These are phyloP conservation scores for Urocolius indicus DNA, from an alignment of 2,113 vertebrate species.

Conservation along the genomic window DNA sequence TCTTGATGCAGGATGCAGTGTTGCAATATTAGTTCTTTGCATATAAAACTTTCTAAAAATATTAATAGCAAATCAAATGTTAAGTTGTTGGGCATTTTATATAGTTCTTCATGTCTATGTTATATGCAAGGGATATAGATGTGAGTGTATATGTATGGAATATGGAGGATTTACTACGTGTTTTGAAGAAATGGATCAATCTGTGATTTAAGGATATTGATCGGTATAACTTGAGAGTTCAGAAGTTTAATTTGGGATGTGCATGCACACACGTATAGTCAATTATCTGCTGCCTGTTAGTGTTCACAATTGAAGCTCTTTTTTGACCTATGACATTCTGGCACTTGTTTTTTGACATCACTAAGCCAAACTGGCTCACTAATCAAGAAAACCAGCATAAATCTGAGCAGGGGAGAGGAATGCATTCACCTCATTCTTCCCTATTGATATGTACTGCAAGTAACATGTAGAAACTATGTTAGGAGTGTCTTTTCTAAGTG, in stretches of 20 bases:
- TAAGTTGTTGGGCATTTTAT: not conserved
- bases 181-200: not conserved
- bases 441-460: not conserved
- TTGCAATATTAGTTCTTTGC: not conserved
- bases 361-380: not conserved
- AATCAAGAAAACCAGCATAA: not conserved
- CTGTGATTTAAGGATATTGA: not conserved
- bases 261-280: too few relatives aligned
- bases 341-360: not conserved
- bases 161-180: fast-evolving
- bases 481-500: not conserved
- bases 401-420: not conserved
- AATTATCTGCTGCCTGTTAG: not conserved
- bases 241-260: not conserved
- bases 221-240: not conserved
- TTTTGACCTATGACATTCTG: not conserved
- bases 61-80: not conserved
- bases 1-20: not conserved
- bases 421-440: not conserved
- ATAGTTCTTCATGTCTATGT: not conserved
- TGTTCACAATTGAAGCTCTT: not conserved
- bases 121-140: not conserved
- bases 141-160: not conserved
- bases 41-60: not conserved
- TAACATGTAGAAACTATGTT: not conserved